A percentile compares a stretch with the other conserved stretches of the same genome.
These are phyloP conservation scores for Trichosurus vulpecula DNA, from an alignment of 2,797 vertebrate species.

Conservation along the genomic window DNA sequence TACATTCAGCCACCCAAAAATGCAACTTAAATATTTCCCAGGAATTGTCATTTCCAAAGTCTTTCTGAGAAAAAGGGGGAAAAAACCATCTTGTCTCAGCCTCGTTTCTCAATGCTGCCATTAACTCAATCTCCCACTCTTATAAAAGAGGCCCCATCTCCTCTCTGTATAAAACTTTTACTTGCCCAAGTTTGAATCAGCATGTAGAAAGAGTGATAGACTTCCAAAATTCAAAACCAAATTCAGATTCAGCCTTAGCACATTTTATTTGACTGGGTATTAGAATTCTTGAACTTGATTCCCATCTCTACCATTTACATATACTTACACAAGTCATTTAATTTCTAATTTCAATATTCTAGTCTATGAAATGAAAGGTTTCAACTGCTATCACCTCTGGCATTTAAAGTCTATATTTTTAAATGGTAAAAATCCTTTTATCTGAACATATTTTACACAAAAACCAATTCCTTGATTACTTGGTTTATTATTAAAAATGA, in stretches of 20 bases:
- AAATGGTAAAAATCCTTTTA: background rate
- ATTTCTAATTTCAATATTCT: background rate
- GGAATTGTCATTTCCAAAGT: constrained; percentile 20
- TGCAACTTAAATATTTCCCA: constrained; percentile 28
- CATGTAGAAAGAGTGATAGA: constrained; percentile 10
- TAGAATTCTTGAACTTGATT: background rate
- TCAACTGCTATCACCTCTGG: background rate
- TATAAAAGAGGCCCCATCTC: background rate
- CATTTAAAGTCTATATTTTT: background rate
- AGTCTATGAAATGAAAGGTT: background rate
- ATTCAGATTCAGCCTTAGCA: background rate
- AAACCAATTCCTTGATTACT: background rate
- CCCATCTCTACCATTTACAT: background rate
- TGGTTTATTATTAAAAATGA: constrained; percentile 5
- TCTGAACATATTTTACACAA: background rate
- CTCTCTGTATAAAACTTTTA: background rate
- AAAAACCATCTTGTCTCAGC: background rate
- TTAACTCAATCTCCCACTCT: background rate
- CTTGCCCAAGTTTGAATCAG: background rate
- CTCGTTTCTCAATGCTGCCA: background rate
- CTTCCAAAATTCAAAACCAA: background rate
- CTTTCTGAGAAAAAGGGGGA: background rate
- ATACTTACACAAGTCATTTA: background rate
- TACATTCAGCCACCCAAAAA: constrained; percentile 51
- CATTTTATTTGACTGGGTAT: background rate